phyloP scores from a whole-genome alignment of 1,140 invertebrate species.

The Phymastichus coffea region DNA sequence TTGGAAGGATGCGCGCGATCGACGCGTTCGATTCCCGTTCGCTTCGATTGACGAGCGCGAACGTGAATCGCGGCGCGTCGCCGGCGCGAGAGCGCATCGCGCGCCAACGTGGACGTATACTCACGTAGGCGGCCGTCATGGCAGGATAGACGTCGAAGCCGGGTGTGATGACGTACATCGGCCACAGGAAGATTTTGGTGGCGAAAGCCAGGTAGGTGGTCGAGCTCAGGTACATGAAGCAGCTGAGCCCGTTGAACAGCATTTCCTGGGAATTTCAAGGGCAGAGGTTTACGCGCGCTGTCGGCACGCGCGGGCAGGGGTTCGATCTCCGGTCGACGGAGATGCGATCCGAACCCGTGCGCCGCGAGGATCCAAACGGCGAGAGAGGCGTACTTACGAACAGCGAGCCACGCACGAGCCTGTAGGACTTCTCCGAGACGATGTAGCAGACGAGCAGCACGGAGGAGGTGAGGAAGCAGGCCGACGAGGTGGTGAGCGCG shows the following conservation, averaged over 20 bases:
- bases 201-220: conserved; percentile 74
- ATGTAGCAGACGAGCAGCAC: conserved; percentile 73
- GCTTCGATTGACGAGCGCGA: no score
- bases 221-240: conserved; percentile 72
- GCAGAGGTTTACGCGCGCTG: no score
- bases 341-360: no score
- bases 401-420: conserved; percentile 71
- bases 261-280: conserved; percentile 66
- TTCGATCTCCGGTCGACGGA: no score
- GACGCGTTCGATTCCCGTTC: no score
- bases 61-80: no score
- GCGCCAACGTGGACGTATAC: conserved; percentile 43
- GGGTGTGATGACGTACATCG: conserved; percentile 59
- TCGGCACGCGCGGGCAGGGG: no score
- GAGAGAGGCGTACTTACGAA: no score
- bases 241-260: conserved; percentile 73
- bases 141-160: conserved; percentile 75
- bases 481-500: conserved; percentile 72
- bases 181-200: conserved; percentile 72
- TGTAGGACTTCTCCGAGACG: conserved; percentile 72
- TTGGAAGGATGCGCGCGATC: no score
- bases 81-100: no score
- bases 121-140: conserved; percentile 81
- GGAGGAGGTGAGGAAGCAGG: conserved; percentile 71
- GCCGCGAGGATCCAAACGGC: no score